Percentiles rank a stretch among this genome's conserved stretches.
Evolutionary conservation across 2,797 vertebrate genomes (phyloP).

Genomic region (Kryptolebias ocellatus): DNA sequence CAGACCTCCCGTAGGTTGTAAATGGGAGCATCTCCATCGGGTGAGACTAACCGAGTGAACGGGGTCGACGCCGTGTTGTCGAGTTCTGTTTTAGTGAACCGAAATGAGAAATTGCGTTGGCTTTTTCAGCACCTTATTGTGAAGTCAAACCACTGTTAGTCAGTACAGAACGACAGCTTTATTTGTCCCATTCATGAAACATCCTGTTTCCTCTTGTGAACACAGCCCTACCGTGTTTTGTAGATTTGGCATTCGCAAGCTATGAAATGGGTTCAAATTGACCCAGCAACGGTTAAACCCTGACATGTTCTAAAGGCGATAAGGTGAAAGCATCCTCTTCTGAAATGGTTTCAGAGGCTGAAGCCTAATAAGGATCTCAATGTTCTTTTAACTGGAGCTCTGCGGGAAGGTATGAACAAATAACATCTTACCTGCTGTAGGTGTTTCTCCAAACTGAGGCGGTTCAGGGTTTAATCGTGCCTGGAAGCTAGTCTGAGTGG

Average conservation of each 20-base stretch:
- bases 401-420: too few relatives aligned
- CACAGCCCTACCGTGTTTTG: background rate
- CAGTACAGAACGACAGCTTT: constrained; percentile 18
- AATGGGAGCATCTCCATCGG: constrained; percentile 22
- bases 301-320: background rate
- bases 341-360: constrained; percentile 18
- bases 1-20: constrained; percentile 16
- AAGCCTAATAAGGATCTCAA: constrained; percentile 19
- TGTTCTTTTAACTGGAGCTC: constrained; percentile 14
- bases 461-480: too few relatives aligned
- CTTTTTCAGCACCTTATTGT: constrained; percentile 50
- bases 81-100: constrained; percentile 49
- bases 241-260: background rate
- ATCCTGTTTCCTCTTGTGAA: constrained; percentile 17
- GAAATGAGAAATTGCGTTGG: constrained; percentile 36
- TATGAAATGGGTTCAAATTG: constrained; percentile 14
- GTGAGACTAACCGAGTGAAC: constrained; percentile 20
- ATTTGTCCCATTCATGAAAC: constrained; percentile 20
- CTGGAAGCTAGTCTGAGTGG: too few relatives aligned
- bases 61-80: constrained; percentile 44
- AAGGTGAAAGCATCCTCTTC: background rate
- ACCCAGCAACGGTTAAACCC: background rate
- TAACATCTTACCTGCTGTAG: too few relatives aligned
- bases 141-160: constrained; percentile 65
- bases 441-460: too few relatives aligned